Evolutionary conservation across 2,113 vertebrate species (phyloP), one percentile per base, ranked within the genome.

Genomic region (Climacteris rufus): DNA sequence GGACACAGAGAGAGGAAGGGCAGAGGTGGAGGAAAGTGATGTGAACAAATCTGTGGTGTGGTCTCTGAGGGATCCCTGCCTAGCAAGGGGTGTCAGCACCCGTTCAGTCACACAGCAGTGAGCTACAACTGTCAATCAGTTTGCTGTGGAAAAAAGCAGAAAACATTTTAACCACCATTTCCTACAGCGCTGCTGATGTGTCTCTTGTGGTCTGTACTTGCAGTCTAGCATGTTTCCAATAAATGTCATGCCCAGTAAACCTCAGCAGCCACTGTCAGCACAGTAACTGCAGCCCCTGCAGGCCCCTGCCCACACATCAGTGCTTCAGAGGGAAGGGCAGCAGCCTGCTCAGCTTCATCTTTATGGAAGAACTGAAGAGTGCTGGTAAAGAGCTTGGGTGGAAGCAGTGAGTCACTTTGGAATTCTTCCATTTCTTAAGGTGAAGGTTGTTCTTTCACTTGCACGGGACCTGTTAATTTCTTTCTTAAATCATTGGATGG

Each of bases 1-100:
- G 12, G 15, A 28, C 15, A 20, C 0, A 0, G 19, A 37, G 42
- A 50, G 53, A 20, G 31, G 9, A 68, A 30, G 6, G 42, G 35
- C 39, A 77, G 82, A 68, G 30, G n/a, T 65, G 23, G 23, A 47
- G 28, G 17, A 37, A 30, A 40, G 39, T 40, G n/a, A 22, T 35
- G 21, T 23, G 65, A 85, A 18, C 15, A 45, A 45, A 50, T n/a
- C 1, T 0, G 19, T 60, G 63, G 30, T 27, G 42, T 20, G 45
- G 50, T 22, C 57, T 59, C 49, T 33, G 45, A 15, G 35, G 24
- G 44, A 40, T 69, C 20, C 57, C 57, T 42, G 13, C 40, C 40
- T 44, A 17, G 40, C 50, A 13, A 25, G 5, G 57, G 61, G 50
- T 80, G 71, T 57, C 89, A 56, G 86, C 66, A 59, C 40, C 66